phyloP scores from a whole-genome alignment of 1,140 invertebrate species.

The Tribolium castaneum region DNA sequence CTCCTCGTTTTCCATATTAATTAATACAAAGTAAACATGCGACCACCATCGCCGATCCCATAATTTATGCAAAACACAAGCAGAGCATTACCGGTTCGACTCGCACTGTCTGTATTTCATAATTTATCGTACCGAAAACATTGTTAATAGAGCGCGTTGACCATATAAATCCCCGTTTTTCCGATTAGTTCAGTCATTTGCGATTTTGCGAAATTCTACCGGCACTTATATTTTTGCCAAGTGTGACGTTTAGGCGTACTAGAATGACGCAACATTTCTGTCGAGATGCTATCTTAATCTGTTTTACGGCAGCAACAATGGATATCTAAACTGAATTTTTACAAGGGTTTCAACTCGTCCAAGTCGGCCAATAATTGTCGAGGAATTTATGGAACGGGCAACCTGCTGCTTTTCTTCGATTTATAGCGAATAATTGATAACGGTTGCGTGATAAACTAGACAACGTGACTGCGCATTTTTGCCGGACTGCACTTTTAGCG shows the following conservation, averaged over 20 bases:
- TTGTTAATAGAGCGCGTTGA: constrained; percentile 34
- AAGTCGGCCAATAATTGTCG: neutral
- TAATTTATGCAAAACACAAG: constrained; percentile 53
- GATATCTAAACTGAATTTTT: neutral
- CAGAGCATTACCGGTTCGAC: constrained; percentile 48
- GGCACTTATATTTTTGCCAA: constrained; percentile 37
- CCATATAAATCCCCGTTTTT: constrained; percentile 8
- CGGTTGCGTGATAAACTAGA: no score
- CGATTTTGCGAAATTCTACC: constrained; percentile 28
- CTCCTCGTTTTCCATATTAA: constrained; percentile 48
- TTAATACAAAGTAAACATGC: constrained; percentile 53
- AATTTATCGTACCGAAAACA: constrained; percentile 40
- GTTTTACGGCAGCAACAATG: constrained; percentile 43
- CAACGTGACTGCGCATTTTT: no score
- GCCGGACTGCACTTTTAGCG: neutral
- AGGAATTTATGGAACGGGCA: neutral
- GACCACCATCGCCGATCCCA: constrained; percentile 52
- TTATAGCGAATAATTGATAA: no score
- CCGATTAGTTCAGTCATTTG: neutral
- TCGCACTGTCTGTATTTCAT: constrained; percentile 31
- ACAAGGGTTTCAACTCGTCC: neutral
- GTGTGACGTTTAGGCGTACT: constrained; percentile 47
- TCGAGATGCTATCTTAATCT: constrained; percentile 54
- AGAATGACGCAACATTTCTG: constrained; percentile 55
- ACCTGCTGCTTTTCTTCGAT: no score